Percentiles rank a stretch among this genome's conserved stretches.
Conservation (phyloP, 1,140 invertebrate species). For the Lepidurus arcticus region DNA sequence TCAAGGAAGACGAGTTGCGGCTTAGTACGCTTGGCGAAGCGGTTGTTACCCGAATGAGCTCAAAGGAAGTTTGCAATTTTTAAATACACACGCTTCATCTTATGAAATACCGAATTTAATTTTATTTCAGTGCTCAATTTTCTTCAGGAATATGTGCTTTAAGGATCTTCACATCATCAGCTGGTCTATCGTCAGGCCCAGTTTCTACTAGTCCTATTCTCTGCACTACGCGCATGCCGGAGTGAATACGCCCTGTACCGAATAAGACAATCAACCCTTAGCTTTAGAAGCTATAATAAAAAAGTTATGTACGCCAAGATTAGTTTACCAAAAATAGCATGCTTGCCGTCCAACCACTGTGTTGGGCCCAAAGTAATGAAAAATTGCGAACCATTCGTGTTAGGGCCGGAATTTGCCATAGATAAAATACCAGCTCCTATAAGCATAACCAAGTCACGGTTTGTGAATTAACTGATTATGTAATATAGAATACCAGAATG, state of each 20-base stretch:
- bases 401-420: slow-evolving; percentile 89
- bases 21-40: slow-evolving; percentile 50
- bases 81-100: background rate
- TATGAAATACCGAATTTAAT: background rate
- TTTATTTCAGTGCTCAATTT: background rate
- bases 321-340: slow-evolving; percentile 82
- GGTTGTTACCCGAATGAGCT: slow-evolving; percentile 56
- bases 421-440: slow-evolving; percentile 70
- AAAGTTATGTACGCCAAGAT: background rate
- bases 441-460: slow-evolving; percentile 38
- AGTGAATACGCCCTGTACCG: slow-evolving; percentile 58
- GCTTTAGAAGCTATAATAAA: background rate
- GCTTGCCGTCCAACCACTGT: slow-evolving; percentile 96
- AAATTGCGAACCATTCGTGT: slow-evolving; percentile 97
- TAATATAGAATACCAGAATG: slow-evolving; percentile 65
- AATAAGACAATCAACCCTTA: slow-evolving; percentile 34
- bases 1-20: slow-evolving; percentile 47
- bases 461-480: slow-evolving; percentile 20
- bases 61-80: slow-evolving; percentile 45
- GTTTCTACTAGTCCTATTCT: slow-evolving; percentile 88
- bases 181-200: slow-evolving; percentile 80
- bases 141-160: slow-evolving; percentile 49
- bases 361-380: slow-evolving; percentile 95
- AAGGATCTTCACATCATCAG: slow-evolving; percentile 83
- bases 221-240: slow-evolving; percentile 84